Evolutionary conservation across 1,140 invertebrate species (phyloP), one percentile per base, ranked within the genome.

Genomic region (Drosophila jambulina): DNA sequence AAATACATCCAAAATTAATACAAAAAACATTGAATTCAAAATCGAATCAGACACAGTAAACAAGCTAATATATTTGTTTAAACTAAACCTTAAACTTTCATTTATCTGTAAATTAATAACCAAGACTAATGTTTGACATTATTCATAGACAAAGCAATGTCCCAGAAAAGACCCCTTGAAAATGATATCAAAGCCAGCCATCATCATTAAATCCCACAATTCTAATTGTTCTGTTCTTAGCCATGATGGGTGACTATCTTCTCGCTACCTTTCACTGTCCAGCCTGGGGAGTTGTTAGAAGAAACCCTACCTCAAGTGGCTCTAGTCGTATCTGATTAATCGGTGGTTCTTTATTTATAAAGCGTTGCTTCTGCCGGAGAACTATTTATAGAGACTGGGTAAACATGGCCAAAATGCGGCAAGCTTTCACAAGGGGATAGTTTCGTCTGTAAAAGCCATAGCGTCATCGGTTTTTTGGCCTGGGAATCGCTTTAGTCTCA

Each of bases 271-370:
- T 49, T 42, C 45, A 36, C 36, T 59, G 21, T 5, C 13, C 43
- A n/a, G 38, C 53, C 23, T 12, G 34, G 38, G 34, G 9, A 32
- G 32, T 36, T 7, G 23, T 51, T 36, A n/a, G 56, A 19, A 23
- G 60, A 49, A 84, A 85, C 82, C 78, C 79, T 85, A 85, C 69
- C 82, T 54, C 79, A 85, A 85, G 69, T 59, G 71, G 36, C 21
- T 56, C 32, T 45, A 23, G 19, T 48, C 69, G 59, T 63, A 72
- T 83, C 75, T 77, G 56, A 40, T 69, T 77, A 80, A 77, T 87
- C 59, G 63, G 25, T 46, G 72, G 62, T 60, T 78, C 40, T 78
- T 78, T 78, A 58, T 78, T 82, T 86, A 71, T 79, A 71, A 79
- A 79, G 63, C 70, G 45, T 60, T 57, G 83, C 45, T 69, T 59